A percentile compares a stretch with the other conserved stretches of the same genome.
Evolutionary conservation across 1,140 invertebrate genomes (phyloP).

Genomic region (Papilio glaucus): DNA sequence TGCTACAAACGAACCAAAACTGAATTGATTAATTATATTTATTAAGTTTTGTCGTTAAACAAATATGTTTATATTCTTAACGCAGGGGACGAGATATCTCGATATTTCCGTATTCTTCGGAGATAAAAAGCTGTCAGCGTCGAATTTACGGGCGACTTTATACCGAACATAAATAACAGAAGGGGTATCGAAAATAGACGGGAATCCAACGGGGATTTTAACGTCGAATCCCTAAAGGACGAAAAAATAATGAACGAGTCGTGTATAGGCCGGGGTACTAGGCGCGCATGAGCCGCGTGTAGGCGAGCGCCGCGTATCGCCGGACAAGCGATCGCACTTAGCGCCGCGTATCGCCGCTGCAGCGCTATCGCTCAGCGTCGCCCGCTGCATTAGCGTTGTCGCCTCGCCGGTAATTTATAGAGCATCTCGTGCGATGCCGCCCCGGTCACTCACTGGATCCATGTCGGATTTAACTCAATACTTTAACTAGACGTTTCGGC

Average conservation of each 20-base stretch:
- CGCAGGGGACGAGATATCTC: background rate
- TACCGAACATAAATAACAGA: conserved; percentile 43
- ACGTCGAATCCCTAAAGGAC: conserved; percentile 52
- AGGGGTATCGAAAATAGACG: conserved; percentile 44
- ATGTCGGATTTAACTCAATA: background rate
- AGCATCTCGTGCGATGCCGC: conserved; percentile 62
- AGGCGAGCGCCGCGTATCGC: conserved; percentile 67
- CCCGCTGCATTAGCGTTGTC: conserved; percentile 77
- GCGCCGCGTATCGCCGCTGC: conserved; percentile 69
- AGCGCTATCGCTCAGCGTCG: conserved; percentile 77
- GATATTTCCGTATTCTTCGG: conserved; percentile 35
- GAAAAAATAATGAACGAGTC: conserved; percentile 62
- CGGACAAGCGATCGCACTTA: conserved; percentile 80
- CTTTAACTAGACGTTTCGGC: conserved; percentile 9
- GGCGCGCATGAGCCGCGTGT: conserved; percentile 56
- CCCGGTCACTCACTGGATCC: conserved; percentile 58
- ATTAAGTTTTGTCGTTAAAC: conserved; percentile 26
- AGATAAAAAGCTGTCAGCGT: conserved; percentile 35
- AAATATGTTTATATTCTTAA: conserved; percentile 24
- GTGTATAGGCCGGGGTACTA: conserved; percentile 52
- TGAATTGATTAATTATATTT: conserved; percentile 5
- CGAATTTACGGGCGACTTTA: conserved; percentile 44
- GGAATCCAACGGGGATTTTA: conserved; percentile 36
- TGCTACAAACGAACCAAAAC: background rate
- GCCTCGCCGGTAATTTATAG: conserved; percentile 74